Conservation (phyloP, 2,888 invertebrate species). For the Drosophila borealis region DNA sequence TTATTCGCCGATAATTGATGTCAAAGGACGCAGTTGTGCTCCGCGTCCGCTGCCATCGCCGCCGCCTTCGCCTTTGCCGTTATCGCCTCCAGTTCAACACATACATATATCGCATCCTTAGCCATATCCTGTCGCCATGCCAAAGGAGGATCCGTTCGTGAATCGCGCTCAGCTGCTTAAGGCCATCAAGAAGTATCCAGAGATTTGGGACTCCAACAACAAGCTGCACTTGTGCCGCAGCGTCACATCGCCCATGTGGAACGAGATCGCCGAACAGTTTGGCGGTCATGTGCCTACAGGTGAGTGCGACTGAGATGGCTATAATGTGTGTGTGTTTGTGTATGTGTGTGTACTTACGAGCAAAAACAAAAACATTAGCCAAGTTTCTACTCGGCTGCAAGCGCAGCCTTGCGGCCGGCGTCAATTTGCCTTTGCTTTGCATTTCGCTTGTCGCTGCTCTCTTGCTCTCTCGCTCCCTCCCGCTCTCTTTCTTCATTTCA, state of each 20-base stretch:
- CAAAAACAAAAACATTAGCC: constrained; percentile 11
- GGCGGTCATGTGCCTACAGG: constrained; percentile 83
- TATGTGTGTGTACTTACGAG: neutral
- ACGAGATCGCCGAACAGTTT: constrained; percentile 83
- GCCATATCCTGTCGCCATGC: constrained; percentile 55
- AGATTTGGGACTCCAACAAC: constrained; percentile 83
- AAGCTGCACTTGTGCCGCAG: constrained; percentile 83
- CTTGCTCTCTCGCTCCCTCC: constrained; percentile 11
- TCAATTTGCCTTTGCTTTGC: constrained; percentile 41
- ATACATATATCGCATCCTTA: constrained; percentile 12
- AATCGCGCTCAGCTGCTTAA: constrained; percentile 82
- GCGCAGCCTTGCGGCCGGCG: constrained; percentile 29
- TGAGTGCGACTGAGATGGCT: constrained; percentile 51
- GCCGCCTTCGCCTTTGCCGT: constrained; percentile 3
- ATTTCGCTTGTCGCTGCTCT: constrained; percentile 17
- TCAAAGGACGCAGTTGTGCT: constrained; percentile 84
- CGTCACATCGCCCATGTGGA: constrained; percentile 83
- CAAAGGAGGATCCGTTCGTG: constrained; percentile 83
- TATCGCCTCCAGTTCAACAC: constrained; percentile 9
- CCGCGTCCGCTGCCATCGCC: constrained; percentile 55
- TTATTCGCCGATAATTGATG: constrained; percentile 85
- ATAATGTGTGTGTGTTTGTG: neutral
- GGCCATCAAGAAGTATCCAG: constrained; percentile 83
- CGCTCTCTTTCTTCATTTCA: constrained; percentile 6
- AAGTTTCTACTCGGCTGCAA: constrained; percentile 26